A percentile compares a stretch with the other conserved stretches of the same genome.
Evolutionary conservation across 2,113 vertebrate species (phyloP).

Genomic region (Percina caprodes): DNA sequence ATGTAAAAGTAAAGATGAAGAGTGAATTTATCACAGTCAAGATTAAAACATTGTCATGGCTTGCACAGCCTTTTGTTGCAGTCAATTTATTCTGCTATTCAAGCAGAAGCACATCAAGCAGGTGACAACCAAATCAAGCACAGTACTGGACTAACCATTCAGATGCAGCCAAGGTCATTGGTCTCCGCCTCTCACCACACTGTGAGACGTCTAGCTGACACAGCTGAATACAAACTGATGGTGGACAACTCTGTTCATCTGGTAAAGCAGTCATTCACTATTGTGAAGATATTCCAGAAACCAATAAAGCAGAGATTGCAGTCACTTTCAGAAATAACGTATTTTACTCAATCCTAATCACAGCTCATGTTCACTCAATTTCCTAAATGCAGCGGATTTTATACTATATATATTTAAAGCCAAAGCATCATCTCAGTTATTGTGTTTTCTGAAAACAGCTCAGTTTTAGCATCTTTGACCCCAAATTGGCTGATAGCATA

Average conservation of each 20-base stretch:
- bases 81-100: not conserved
- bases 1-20: not conserved
- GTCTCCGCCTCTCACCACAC: slow-evolving; percentile 14
- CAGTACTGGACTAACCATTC: not conserved
- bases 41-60: not conserved
- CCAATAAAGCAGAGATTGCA: not conserved
- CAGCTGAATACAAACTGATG: not conserved
- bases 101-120: not conserved
- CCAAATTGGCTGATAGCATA: not conserved
- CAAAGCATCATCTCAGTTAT: not conserved
- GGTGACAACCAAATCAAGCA: not conserved
- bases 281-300: not conserved
- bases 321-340: not conserved
- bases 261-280: not conserved
- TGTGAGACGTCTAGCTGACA: not conserved
- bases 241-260: slow-evolving; percentile 1
- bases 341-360: not conserved
- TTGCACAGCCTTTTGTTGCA: not conserved
- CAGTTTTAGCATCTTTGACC: slow-evolving; percentile 23
- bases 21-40: not conserved
- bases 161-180: slow-evolving; percentile 36
- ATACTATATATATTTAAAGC: not conserved
- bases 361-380: not conserved
- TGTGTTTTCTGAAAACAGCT: slow-evolving; percentile 16
- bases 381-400: slow-evolving; percentile 4